These are phyloP conservation scores for Bombus haemorrhoidalis DNA, from an alignment of 1,140 invertebrate genomes.

Conservation along the genomic window DNA sequence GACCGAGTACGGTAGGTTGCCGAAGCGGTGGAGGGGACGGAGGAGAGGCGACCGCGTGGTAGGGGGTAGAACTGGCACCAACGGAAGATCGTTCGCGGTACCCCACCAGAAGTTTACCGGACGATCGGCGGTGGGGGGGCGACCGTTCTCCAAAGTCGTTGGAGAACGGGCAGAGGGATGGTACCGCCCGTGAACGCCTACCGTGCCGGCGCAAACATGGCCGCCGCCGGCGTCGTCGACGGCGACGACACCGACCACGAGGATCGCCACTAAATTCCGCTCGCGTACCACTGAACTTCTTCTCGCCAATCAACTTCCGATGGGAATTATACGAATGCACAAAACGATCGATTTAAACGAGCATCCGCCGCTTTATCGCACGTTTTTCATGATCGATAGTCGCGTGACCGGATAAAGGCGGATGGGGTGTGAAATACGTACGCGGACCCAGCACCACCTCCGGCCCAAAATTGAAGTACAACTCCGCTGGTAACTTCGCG, in stretches of 20 bases:
- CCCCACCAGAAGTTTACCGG: conserved; percentile 59
- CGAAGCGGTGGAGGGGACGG: neutral
- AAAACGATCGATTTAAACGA: neutral
- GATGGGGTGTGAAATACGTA: too few relatives aligned
- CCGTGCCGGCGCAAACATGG: conserved; percentile 82
- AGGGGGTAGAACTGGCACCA: conserved; percentile 71
- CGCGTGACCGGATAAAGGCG: neutral
- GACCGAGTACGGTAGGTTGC: neutral
- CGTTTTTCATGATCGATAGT: neutral
- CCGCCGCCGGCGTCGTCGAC: conserved; percentile 66
- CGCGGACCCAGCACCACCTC: conserved; percentile 29
- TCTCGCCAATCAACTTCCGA: neutral
- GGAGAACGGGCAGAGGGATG: conserved; percentile 69
- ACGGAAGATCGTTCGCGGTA: conserved; percentile 69
- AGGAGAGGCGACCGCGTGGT: conserved; percentile 12
- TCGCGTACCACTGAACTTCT: neutral
- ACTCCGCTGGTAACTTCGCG: conserved; percentile 36
- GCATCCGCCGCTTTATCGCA: neutral
- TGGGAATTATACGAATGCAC: neutral
- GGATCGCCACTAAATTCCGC: neutral
- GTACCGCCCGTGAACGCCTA: conserved; percentile 78
- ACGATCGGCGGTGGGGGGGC: conserved; percentile 63
- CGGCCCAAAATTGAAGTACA: conserved; percentile 59
- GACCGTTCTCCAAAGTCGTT: conserved; percentile 76
- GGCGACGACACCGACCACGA: conserved; percentile 7